Conservation (phyloP, 2,113 vertebrate species). For the Oxyruncus cristatus region DNA sequence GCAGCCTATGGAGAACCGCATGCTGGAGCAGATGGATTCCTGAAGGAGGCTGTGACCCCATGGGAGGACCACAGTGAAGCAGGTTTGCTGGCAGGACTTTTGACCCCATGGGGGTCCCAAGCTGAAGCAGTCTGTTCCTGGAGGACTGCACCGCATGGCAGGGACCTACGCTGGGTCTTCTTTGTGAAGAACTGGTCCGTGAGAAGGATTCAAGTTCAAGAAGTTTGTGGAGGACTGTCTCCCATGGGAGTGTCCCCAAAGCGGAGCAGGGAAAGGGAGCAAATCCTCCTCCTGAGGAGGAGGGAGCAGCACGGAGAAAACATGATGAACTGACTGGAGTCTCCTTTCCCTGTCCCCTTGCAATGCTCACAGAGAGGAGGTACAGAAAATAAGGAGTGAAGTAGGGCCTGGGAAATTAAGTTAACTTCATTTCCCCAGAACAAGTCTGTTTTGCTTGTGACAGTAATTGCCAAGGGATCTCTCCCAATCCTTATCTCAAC, state of each 20-base stretch:
- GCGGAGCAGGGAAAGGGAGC: background rate
- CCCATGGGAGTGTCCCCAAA: fast-evolving
- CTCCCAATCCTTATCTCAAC: background rate
- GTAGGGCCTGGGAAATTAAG: background rate
- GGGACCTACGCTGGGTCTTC: background rate
- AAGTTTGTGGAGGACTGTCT: background rate
- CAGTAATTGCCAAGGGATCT: background rate
- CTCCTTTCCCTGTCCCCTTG: background rate
- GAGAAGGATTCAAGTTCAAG: background rate
- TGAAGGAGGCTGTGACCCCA: background rate
- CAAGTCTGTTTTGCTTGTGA: background rate
- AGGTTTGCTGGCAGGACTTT: background rate
- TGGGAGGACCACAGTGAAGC: background rate
- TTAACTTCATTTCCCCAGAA: background rate
- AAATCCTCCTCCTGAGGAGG: background rate
- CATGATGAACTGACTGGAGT: background rate
- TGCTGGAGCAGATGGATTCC: background rate
- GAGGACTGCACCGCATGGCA: background rate
- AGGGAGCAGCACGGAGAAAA: fast-evolving
- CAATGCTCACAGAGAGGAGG: background rate
- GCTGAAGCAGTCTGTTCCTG: background rate
- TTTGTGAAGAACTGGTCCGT: background rate
- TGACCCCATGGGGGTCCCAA: background rate
- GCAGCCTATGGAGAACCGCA: background rate
- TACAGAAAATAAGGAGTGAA: background rate